phyloP scores from a whole-genome alignment of 2,113 vertebrate genomes.

The Tragelaphus strepsiceros region DNA sequence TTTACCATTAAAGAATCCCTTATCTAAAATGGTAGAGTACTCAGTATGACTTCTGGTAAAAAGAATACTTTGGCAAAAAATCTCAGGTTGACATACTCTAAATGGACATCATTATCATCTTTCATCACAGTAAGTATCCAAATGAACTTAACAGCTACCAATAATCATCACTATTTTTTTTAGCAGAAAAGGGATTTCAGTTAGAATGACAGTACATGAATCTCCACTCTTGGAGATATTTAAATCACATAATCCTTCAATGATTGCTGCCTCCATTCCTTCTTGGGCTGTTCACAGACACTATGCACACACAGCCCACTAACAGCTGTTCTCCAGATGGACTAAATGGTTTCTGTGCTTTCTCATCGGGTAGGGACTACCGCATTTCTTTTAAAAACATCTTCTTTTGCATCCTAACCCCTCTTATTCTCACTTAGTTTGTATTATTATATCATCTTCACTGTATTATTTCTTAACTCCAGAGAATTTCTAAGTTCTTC shows the following conservation, averaged over 20 bases:
- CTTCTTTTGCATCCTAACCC: not conserved
- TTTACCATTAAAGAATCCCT: not conserved
- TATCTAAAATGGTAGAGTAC: slow-evolving; percentile 1
- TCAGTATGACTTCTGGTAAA: not conserved
- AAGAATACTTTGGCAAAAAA: not conserved
- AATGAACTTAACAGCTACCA: not conserved
- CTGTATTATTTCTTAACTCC: not conserved
- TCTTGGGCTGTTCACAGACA: not conserved
- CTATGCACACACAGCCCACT: not conserved
- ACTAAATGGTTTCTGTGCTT: not conserved
- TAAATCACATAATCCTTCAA: not conserved
- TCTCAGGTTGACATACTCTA: not conserved
- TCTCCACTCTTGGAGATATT: not conserved
- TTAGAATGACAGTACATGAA: not conserved
- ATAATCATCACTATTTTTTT: not conserved
- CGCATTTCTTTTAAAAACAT: not conserved
- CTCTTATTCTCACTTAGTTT: not conserved
- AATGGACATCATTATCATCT: not conserved
- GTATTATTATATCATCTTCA: not conserved
- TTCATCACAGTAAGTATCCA: not conserved
- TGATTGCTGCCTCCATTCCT: not conserved
- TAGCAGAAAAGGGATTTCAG: not conserved
- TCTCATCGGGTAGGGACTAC: not conserved
- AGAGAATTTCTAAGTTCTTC: not conserved
- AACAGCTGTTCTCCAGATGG: not conserved